A percentile compares a stretch with the other conserved stretches of the same genome.
Evolutionary conservation across 2,113 vertebrate species (phyloP).

Genomic region (Eptesicus fuscus): DNA sequence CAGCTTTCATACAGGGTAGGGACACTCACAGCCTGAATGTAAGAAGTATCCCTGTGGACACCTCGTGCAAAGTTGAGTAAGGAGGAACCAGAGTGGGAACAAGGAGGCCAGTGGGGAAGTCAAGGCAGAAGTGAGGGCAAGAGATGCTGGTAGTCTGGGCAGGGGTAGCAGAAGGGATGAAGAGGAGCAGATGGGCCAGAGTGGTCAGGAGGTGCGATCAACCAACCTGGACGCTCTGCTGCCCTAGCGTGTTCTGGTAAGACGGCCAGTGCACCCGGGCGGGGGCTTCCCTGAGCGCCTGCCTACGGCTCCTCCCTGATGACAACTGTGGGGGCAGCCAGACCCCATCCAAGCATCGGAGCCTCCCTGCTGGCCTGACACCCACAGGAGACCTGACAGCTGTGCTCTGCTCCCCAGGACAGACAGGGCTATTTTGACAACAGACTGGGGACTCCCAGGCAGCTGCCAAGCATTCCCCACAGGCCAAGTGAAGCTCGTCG

Average conservation of each 20-base stretch:
- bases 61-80: background rate
- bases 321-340: background rate
- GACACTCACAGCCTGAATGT: background rate
- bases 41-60: background rate
- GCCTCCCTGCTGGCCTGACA: background rate
- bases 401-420: conserved; percentile 4
- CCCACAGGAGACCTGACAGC: conserved; percentile 18
- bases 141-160: background rate
- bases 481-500: conserved; percentile 46
- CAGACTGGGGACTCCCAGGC: conserved; percentile 1
- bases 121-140: background rate
- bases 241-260: background rate
- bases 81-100: background rate
- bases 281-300: background rate
- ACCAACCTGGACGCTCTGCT: background rate
- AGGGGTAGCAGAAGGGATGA: background rate
- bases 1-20: background rate
- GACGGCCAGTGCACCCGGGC: background rate
- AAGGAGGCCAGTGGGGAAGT: background rate
- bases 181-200: background rate
- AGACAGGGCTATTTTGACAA: conserved; percentile 53
- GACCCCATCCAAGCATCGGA: background rate
- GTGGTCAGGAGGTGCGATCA: background rate
- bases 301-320: background rate
- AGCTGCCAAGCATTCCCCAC: conserved; percentile 59